Evolutionary conservation across 2,797 vertebrate genomes (phyloP), one percentile per base, ranked within the genome.

Genomic region (Hippocampus kuda): DNA sequence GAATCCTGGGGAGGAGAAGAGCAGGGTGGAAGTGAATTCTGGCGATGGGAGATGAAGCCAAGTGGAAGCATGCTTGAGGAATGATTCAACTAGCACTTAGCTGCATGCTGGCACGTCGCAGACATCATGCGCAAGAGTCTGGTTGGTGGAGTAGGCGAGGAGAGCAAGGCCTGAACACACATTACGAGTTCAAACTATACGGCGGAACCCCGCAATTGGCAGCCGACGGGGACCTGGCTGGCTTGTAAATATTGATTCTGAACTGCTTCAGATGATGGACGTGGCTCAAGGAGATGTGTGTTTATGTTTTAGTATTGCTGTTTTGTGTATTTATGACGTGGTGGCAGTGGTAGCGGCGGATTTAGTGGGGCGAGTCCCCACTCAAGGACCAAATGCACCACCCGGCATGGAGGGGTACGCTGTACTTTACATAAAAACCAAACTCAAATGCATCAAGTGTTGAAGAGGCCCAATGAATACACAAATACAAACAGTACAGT

Each of bases 1-100:
- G 87, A 83, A 77, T 90, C 90, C 92, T 93, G 88, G 69, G 82
- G 79, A 77, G 75, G 74, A 89, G 81, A 89, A 88, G 80, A 88
- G 84, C 66, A 86, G 71, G 81, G 71, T 86, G 81, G 83, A 77
- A 46, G 61, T 73, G 72, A 71, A 74, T 60, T 63, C 66, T 27
- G 76, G 38, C 7, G 15, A 67, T 67, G 65, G 65, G 20, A 30
- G 48, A 67, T 51, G 30, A 38, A 15, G 34, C 16, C 49, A 57
- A 70, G 69, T 65, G 74, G 75, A 42, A 48, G 70, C 83, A 85
- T 87, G 85, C 83, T 48, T 34, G 59, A 70, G 5, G 69, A 73
- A 77, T 41, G 64, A 79, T 20, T 69, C 27, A 69, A 69, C 77
- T 70, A 65, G 20, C 72, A 66, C 26, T 26, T 20, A 34, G 56